Evolutionary conservation across 2,888 invertebrate genomes (phyloP), one percentile per base, ranked within the genome.

Genomic region (Eledone cirrhosa): DNA sequence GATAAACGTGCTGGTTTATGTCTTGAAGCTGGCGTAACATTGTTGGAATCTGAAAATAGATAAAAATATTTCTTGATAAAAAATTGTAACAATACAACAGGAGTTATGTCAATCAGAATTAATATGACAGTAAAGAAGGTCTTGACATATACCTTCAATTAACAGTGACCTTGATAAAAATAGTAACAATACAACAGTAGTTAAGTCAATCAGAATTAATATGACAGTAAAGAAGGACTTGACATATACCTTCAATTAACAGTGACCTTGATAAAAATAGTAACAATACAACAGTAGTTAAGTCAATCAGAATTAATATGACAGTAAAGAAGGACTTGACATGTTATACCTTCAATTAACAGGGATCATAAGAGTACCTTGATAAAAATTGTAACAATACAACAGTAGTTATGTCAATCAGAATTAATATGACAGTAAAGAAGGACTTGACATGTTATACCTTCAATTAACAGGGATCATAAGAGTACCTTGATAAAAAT

Each of bases 1-100:
- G 69, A 48, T 33, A 63, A 59, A 59, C 31, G 53, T 53, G 53
- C 31, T n/a, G 47, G 24, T 31, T 47, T 59, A 47, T 78, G 63
- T 8, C 47, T 48, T 27, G 24, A 41, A 8, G 24, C 16, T 8
- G 59, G 63, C 27, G 65, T 67, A 22, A 65, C 14, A 67, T 31
- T 24, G 16, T 33, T 67, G 16, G 48, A 47, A 27, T 47, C 78
- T 63, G 63, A 8, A 63, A 65, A 48, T 24, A 76, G 65, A 63
- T 24, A 0, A 13, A 63, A 63, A 63, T 11, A 63, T 63, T 11
- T 13, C 3, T 24, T 13, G 11, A 11, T 63, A 27, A n/a, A 27
- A 59, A 59, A 59, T 19, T 59, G 16, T 19, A 19, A n/a, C n/a
- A n/a, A n/a, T n/a, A n/a, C n/a, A n/a, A 63, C 2, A 13, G 2